Base-by-base conservation (phyloP, 1,140 invertebrate genomes). In the Daktulosphaira vitifoliae region DNA sequence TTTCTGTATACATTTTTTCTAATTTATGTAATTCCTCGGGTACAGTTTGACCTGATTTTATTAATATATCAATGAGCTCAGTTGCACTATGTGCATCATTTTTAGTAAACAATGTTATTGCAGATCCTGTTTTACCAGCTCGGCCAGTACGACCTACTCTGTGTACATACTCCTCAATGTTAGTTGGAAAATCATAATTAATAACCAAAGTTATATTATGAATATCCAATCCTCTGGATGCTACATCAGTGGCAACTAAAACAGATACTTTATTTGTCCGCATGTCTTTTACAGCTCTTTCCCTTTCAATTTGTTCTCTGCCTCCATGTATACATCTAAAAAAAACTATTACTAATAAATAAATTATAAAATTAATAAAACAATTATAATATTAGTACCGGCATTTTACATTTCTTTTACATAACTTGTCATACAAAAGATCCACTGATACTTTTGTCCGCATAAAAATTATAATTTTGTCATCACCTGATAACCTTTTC, bases 151-250 rank as follows among this genome's bases (percentile, higher is more conserved):
- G 79, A 0, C 95, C 94, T 70, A 97, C 96, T 46, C 94, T 80
- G 76, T 98, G 94, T 7, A 96, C 91, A 73, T 98, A 98, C 65
- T 95, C 91, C 67, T 95, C 91, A 67, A 96, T 89, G 23, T 79
- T 78, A 62, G 83, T 84, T 0, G 94, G 93, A 67, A 97, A 72
- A 74, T 97, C 93, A 72, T 85, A 97, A 73, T 97, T 97, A 4
- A 98, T 84, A 0, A 97, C 93, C 69, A 91, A 86, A 7, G 1
- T 54, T 11, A 33, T 46, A 22, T 56, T 16, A 3, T 44, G 6
- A 11, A 66, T 46, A 16, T 66, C 92, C 46, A 96, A 81, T 33
- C 92, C 92, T 69, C 92, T 79, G 20, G 90, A 90, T 1, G 91
- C 92, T 20, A 96, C 87, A 80, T 96, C 93, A n/a, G 93, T 96